Percentiles rank a stretch among this genome's conserved stretches.
Evolutionary conservation across 2,797 vertebrate genomes (phyloP).

Genomic region (Ctenopoma kingsleyae): DNA sequence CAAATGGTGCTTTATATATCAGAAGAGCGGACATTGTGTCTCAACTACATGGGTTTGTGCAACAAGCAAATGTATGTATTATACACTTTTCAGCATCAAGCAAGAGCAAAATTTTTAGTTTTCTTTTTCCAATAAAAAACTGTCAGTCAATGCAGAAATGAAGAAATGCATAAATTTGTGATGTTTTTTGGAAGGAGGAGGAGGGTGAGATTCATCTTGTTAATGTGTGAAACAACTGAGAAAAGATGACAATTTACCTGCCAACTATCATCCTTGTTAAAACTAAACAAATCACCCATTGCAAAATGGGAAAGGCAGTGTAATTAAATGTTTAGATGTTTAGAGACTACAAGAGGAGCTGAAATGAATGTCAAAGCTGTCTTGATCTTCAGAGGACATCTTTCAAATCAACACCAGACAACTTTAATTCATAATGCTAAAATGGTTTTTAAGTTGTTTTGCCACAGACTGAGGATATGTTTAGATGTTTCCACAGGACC

Average conservation of each 20-base stretch:
- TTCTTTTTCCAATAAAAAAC: neutral
- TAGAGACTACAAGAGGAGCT: constrained; percentile 41
- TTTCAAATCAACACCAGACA: constrained; percentile 45
- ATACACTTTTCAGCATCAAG: constrained; percentile 5
- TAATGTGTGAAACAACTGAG: constrained; percentile 3
- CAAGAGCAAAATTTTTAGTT: neutral
- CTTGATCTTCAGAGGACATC: constrained; percentile 55
- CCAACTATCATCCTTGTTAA: constrained; percentile 44
- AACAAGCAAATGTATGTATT: neutral
- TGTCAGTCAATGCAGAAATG: neutral
- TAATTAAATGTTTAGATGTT: constrained; percentile 70
- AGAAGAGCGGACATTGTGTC: neutral
- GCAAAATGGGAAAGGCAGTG: constrained; percentile 34
- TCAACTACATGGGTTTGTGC: neutral
- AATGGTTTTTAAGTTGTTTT: constrained; percentile 45
- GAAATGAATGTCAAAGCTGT: constrained; percentile 48
- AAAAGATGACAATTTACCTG: constrained; percentile 49
- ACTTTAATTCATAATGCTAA: constrained; percentile 49
- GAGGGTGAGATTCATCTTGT: constrained; percentile 26
- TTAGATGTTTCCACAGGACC: constrained; percentile 39
- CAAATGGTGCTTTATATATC: neutral
- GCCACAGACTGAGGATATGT: constrained; percentile 34
- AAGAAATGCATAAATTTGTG: neutral
- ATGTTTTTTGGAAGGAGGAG: constrained; percentile 17
- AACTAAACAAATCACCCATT: constrained; percentile 43